A percentile compares a stretch with the other conserved stretches of the same genome.
Evolutionary conservation across 2,888 invertebrate species (phyloP).

Genomic region (Hypselothyrea guttata): DNA sequence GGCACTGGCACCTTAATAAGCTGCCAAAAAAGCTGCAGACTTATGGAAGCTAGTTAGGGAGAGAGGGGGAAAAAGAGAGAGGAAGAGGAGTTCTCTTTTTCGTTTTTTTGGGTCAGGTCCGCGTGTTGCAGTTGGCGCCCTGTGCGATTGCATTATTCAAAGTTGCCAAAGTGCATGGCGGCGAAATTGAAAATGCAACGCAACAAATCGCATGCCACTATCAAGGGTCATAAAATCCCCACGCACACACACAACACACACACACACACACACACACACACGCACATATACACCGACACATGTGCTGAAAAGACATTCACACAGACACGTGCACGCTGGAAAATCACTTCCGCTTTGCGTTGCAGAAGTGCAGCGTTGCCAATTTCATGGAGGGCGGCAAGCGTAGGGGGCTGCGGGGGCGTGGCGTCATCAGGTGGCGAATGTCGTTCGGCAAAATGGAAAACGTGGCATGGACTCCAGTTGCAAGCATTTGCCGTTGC

Average conservation of each 20-base stretch:
- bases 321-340: conserved; percentile 44
- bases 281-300: conserved; percentile 6
- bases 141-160: conserved; percentile 67
- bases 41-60: background rate
- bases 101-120: conserved; percentile 26
- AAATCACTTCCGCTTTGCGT: conserved; percentile 71
- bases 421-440: conserved; percentile 63
- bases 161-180: conserved; percentile 60
- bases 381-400: conserved; percentile 40
- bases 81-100: background rate
- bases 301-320: conserved; percentile 13
- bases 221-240: conserved; percentile 71
- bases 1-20: conserved; percentile 58
- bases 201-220: conserved; percentile 74
- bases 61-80: background rate
- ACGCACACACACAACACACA: conserved; percentile 28
- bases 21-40: conserved; percentile 49
- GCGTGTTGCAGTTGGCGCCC: conserved; percentile 37
- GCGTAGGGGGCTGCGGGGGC: background rate
- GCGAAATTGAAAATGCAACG: conserved; percentile 74
- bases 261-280: conserved; percentile 22
- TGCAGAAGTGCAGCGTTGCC: conserved; percentile 63
- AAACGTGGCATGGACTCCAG: conserved; percentile 50
- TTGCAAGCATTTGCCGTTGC: background rate
- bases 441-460: conserved; percentile 65